Evolutionary conservation across 2,797 vertebrate species (phyloP).

Genomic region (Intellagama lesueurii): DNA sequence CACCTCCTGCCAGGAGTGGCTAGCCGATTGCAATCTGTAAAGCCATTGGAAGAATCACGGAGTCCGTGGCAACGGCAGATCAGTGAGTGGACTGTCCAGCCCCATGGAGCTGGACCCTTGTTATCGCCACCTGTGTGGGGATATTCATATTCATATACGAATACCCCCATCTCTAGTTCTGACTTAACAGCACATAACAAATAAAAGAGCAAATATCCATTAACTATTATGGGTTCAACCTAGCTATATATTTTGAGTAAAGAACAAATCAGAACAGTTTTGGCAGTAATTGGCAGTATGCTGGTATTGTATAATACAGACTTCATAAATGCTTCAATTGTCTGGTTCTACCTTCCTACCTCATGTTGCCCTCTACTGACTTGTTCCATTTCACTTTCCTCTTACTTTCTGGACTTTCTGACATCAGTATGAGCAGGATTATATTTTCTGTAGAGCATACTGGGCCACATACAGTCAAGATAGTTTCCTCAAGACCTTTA

Average conservation of each 20-base stretch:
- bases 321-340: not conserved
- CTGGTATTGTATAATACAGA: not conserved
- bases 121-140: no score
- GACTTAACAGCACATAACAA: no score
- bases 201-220: not conserved
- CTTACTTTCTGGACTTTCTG: constrained; percentile 35
- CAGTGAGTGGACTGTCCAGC: no score
- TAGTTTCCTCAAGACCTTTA: constrained; percentile 17
- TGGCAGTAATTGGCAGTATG: not conserved
- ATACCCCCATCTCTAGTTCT: no score
- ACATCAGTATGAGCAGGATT: constrained; percentile 23
- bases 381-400: constrained; percentile 31
- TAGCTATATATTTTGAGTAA: not conserved
- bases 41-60: no score
- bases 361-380: constrained; percentile 22
- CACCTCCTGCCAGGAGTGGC: no score
- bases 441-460: constrained; percentile 28
- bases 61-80: no score
- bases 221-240: not conserved
- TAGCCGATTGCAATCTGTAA: no score
- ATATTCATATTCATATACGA: no score
- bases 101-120: no score
- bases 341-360: constrained; percentile 39
- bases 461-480: constrained; percentile 17
- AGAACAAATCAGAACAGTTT: not conserved